Evolutionary conservation across 2,888 invertebrate genomes (phyloP), one percentile per base, ranked within the genome.

Genomic region (Caenorhabditis sp.): DNA sequence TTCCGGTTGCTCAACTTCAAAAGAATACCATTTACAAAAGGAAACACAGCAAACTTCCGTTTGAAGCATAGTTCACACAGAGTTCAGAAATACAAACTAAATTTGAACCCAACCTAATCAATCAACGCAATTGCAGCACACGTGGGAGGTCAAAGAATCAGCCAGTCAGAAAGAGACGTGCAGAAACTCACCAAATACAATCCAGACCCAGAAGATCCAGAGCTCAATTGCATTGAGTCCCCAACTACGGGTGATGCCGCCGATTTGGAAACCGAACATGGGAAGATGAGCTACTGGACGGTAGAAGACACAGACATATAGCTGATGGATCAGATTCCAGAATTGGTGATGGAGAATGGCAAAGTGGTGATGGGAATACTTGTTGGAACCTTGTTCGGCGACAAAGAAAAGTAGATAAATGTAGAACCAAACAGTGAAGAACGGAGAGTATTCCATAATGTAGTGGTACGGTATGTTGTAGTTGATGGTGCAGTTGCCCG

Each of bases 241-340:
- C 78, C 78, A 78, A 20, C 22, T 51, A 18, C 64, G 32, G 1
- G 64, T 64, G 22, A 78, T 37, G 8, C 78, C 78, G 0, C 69
- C 69, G 15, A 78, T 69, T 78, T 78, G 78, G 44, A 78, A 78
- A 13, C 78, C 78, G 20, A 78, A 78, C 62, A 78, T 61, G 22
- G 78, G 78, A n/a, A 78, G 64, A 64, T 78, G 69, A 6, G 78
- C 78, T 4, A 78, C 78, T 0, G 78, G 78, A 8, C 78, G 69
- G 20, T 78, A 78, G 22, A 78, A 55, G 5, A 78, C 50, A 22
- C 68, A 69, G n/a, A 78, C 55, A 47, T 78, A 78, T 50, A 78
- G 53, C 50, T 78, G 78, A 28, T 61, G 69, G 35, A 78, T 22
- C 6, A 69, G 40, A 18, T 69, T 69, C 78, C 78, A 78, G 26